Evolutionary conservation across 30 jellyfish, hydroid and myxozoan genomes (phyloP), one percentile per base, ranked within the genome.

Genomic region (Sanderia malayensis): DNA sequence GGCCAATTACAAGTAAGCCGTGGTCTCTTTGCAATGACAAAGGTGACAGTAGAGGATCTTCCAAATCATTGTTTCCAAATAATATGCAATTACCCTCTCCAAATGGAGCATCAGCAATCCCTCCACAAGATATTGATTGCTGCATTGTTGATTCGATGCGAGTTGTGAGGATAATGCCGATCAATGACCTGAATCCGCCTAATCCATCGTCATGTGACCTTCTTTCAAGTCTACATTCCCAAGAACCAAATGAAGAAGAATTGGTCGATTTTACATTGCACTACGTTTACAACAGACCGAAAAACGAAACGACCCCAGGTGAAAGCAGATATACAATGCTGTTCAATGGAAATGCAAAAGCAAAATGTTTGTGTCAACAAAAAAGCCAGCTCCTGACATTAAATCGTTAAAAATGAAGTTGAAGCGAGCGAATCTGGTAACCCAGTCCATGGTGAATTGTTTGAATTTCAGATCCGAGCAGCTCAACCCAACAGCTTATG

Each of bases 1-100:
- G 62, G 79, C 84, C 84, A 46, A 72, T 72, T 72, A 72, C 84
- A 72, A 72, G 84, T 44, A 72, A 47, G 58, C 84, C 75, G 37
- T 72, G 75, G 61, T 25, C 84, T 47, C 74, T 72, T 46, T 46
- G 76, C 28, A 17, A 52, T 23, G 79, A 47, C 74, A 22, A 72
- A 24, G 84, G 84, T 72, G 75, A 72, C 61, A 46, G 76, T 47
- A 72, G 75, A 46, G 58, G 76, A 57, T 47, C 74, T 37, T 47
- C 74, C 64, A 72, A 72, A 72, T 22, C 76, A 41, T 47, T 69
- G 18, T 72, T 62, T 30, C 22, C 17, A 62, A 62, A 62, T 30
- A 22, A 62, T 27, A 64, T 70, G 71, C 82, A 70, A 70, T 20
- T 44, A 20, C 79, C 44, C 74, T 41, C 46, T 70, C 82, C 82